Evolutionary conservation across 2,797 vertebrate species (phyloP).

Genomic region (Carapus acus): DNA sequence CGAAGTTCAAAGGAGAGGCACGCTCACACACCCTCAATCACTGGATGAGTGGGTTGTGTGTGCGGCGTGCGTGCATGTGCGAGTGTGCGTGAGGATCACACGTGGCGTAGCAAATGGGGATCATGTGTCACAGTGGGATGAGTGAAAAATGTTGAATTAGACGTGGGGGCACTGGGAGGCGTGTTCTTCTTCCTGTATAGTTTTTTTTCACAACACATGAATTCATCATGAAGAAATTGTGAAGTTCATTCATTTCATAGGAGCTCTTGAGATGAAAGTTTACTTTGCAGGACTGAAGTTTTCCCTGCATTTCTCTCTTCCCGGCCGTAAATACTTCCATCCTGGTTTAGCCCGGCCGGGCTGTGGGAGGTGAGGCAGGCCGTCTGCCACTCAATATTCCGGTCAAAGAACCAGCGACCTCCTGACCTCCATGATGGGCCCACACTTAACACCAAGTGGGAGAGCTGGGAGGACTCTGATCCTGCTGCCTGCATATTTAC

Average conservation of each 20-base stretch:
- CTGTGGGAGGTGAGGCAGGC: conserved; percentile 33
- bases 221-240: no score
- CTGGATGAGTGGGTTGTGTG: background rate
- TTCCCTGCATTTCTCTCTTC: no score
- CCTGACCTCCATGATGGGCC: conserved; percentile 23
- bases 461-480: no score
- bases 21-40: conserved; percentile 21
- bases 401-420: conserved; percentile 29
- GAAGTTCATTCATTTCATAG: no score
- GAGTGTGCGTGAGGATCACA: conserved; percentile 27
- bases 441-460: conserved; percentile 13
- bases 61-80: no score
- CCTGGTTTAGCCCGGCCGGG: conserved; percentile 24
- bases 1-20: conserved; percentile 40
- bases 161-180: no score
- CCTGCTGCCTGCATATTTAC: no score
- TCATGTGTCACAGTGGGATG: conserved; percentile 5
- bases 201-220: no score
- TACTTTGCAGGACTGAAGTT: no score
- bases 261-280: no score
- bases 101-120: conserved; percentile 13
- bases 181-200: no score
- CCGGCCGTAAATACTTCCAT: background rate
- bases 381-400: conserved; percentile 30
- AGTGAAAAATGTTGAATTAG: no score